Evolutionary conservation across 2,113 vertebrate genomes (phyloP).

Genomic region (Neotoma lepida): DNA sequence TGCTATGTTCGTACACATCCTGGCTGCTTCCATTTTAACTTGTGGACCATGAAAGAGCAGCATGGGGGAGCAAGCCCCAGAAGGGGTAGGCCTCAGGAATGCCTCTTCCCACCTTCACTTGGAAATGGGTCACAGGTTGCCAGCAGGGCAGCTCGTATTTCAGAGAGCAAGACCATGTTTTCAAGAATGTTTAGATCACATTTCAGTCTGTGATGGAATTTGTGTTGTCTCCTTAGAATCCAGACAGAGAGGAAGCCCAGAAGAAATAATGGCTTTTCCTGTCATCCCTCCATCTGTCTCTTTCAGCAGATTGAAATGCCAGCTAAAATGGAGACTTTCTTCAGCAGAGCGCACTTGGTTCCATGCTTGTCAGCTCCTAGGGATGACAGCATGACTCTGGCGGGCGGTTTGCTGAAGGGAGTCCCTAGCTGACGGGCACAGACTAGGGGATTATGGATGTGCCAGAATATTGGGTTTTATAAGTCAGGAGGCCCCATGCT

Average conservation of each 20-base stretch:
- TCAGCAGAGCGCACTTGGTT: conserved; percentile 56
- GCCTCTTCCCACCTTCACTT: neutral
- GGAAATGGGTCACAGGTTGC: conserved; percentile 61
- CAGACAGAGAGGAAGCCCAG: conserved; percentile 76
- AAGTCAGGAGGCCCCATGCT: conserved; percentile 62
- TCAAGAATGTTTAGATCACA: conserved; percentile 70
- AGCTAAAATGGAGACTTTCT: conserved; percentile 53
- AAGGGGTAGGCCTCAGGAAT: conserved; percentile 51
- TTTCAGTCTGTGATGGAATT: conserved; percentile 75
- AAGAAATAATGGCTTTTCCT: conserved; percentile 77
- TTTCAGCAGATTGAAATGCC: conserved; percentile 57
- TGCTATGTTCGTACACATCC: neutral
- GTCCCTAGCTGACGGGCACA: conserved; percentile 70
- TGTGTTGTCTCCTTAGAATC: conserved; percentile 67
- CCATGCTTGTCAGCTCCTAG: conserved; percentile 49
- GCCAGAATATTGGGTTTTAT: conserved; percentile 73
- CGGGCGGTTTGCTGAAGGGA: conserved; percentile 65
- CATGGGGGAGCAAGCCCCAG: neutral
- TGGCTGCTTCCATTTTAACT: conserved; percentile 32
- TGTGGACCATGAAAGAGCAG: neutral
- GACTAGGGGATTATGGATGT: conserved; percentile 53
- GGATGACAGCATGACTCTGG: conserved; percentile 56
- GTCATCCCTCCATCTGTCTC: conserved; percentile 56
- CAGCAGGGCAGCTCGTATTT: conserved; percentile 58
- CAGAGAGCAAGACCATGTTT: conserved; percentile 73